These are phyloP conservation scores for Empis stercorea DNA, from an alignment of 2,888 invertebrate genomes.

Conservation along the genomic window DNA sequence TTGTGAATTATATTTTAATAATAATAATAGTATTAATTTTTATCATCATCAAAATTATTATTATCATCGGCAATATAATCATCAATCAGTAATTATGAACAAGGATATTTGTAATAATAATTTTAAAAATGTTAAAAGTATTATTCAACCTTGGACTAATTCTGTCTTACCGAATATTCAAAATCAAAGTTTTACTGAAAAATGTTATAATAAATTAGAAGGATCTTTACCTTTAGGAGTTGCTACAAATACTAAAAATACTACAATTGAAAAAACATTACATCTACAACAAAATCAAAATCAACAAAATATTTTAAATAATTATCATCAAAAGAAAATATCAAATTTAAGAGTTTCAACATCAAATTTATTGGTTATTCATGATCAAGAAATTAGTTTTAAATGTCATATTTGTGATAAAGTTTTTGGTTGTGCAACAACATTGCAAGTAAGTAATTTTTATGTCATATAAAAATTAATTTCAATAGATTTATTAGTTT, in stretches of 20 bases:
- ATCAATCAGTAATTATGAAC: neutral
- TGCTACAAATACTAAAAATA: neutral
- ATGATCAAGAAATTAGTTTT: slow-evolving; percentile 30
- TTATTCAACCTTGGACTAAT: neutral
- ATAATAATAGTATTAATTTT: neutral
- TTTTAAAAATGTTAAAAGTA: neutral
- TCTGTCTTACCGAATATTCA: too few relatives aligned
- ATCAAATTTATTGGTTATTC: neutral
- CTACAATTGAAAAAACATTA: neutral
- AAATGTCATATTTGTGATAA: slow-evolving; percentile 35
- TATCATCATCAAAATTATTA: neutral
- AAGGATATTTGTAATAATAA: neutral
- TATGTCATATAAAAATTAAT: too few relatives aligned
- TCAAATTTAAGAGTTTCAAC: neutral
- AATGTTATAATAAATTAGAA: neutral
- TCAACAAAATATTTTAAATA: neutral
- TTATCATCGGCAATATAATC: neutral
- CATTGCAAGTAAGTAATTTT: slow-evolving; percentile 27
- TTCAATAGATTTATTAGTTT: too few relatives aligned
- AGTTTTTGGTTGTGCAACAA: slow-evolving; percentile 34
- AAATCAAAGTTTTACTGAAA: too few relatives aligned
- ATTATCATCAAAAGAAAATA: neutral
- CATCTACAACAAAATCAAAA: neutral
- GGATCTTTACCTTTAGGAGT: neutral
- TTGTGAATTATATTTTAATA: slow-evolving; percentile 7